A percentile compares a stretch with the other conserved stretches of the same genome.
phyloP scores from a whole-genome alignment of 2,113 vertebrate genomes.

The Bufo gargarizans region DNA sequence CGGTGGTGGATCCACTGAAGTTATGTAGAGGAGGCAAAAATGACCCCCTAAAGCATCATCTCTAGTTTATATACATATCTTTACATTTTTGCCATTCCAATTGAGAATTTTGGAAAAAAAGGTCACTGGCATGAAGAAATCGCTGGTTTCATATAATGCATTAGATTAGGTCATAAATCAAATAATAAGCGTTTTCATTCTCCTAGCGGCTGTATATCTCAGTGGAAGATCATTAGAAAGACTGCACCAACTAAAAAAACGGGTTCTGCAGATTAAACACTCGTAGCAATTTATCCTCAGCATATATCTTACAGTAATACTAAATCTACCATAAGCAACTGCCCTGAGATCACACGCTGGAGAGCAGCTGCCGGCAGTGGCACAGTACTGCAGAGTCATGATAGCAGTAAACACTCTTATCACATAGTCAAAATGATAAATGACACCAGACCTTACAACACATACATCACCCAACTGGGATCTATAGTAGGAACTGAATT shows the following conservation, averaged over 20 bases:
- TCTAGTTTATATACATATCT: too few relatives aligned
- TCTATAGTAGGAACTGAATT: conserved; percentile 10
- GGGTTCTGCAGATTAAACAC: not conserved
- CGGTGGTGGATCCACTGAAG: too few relatives aligned
- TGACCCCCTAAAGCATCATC: too few relatives aligned
- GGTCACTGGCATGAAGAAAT: too few relatives aligned
- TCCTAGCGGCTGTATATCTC: not conserved
- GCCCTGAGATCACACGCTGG: not conserved
- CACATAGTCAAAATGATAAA: conserved; percentile 25
- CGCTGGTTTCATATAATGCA: not conserved
- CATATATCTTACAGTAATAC: not conserved
- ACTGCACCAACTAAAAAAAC: not conserved
- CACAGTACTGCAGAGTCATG: not conserved
- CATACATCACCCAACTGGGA: not conserved
- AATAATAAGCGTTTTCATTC: not conserved
- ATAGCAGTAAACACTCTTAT: not conserved
- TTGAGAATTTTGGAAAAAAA: too few relatives aligned
- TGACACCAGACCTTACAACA: not conserved
- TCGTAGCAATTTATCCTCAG: not conserved
- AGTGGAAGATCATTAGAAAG: not conserved
- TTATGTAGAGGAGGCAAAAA: too few relatives aligned
- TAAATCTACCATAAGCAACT: not conserved
- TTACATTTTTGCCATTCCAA: too few relatives aligned
- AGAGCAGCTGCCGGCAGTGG: not conserved
- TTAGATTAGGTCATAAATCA: not conserved